Evolutionary conservation across 2,888 invertebrate species (phyloP).

Genomic region (Chirona hameri): DNA sequence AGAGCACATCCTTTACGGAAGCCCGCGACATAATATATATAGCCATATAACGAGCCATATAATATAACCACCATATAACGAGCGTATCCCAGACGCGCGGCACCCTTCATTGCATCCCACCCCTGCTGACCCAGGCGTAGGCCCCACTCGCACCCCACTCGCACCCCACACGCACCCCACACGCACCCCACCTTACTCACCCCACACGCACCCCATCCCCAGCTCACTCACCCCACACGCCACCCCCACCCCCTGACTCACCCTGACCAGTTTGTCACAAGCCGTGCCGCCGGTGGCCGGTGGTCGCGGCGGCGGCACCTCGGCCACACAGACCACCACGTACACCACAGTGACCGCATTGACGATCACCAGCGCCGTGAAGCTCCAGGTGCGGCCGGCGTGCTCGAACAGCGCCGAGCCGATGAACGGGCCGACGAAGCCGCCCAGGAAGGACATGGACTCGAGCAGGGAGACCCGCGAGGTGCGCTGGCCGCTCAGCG

Average conservation of each 20-base stretch:
- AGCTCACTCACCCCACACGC: too few relatives aligned
- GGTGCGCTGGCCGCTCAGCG: conserved; percentile 54
- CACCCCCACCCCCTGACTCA: not conserved
- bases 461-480: conserved; percentile 76
- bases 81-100: too few relatives aligned
- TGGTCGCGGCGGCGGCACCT: conserved; percentile 38
- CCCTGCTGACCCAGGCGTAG: too few relatives aligned
- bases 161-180: too few relatives aligned
- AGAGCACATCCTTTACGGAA: too few relatives aligned
- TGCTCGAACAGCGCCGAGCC: conserved; percentile 68
- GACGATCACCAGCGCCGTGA: conserved; percentile 44
- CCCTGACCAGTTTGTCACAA: not conserved
- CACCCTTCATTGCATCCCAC: too few relatives aligned
- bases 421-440: conserved; percentile 74
- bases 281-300: not conserved
- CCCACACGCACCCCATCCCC: too few relatives aligned
- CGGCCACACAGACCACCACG: conserved; percentile 43
- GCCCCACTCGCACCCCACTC: too few relatives aligned
- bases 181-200: too few relatives aligned
- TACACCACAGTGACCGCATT: conserved; percentile 47
- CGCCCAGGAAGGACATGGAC: conserved; percentile 72
- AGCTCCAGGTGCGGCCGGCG: conserved; percentile 46
- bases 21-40: too few relatives aligned
- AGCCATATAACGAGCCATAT: too few relatives aligned
- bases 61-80: too few relatives aligned